Conservation (phyloP, 2,888 invertebrate species). For the Hemicrepidius hirtus region DNA sequence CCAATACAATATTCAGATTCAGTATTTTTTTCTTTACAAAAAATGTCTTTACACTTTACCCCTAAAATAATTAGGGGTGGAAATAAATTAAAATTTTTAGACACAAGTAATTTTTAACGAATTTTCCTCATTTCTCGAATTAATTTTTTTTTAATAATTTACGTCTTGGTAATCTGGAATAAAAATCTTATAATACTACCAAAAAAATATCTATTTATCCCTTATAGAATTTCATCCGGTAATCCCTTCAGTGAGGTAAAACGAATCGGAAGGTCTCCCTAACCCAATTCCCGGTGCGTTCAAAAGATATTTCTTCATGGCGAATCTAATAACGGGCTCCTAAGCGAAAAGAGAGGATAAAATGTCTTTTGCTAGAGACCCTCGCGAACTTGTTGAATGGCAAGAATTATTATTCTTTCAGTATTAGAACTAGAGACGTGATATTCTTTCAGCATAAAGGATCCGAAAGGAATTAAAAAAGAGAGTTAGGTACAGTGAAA, state of each 20-base stretch:
- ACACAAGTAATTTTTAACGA: no score
- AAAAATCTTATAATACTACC: no score
- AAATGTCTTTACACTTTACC: no score
- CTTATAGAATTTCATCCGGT: constrained; percentile 53
- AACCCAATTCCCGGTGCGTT: constrained; percentile 57
- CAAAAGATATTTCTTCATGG: constrained; percentile 56
- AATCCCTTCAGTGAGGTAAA: constrained; percentile 56
- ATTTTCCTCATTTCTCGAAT: no score
- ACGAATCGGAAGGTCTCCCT: constrained; percentile 41
- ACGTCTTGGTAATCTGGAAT: no score
- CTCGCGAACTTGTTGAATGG: constrained; percentile 57
- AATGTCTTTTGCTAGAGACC: constrained; percentile 55
- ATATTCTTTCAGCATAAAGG: constrained; percentile 3
- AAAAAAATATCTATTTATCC: constrained; percentile 50
- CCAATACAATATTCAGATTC: no score
- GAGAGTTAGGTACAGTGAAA: no score
- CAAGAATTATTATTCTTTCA: constrained; percentile 42
- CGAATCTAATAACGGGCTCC: constrained; percentile 56
- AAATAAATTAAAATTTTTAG: no score
- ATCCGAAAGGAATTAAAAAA: background rate
- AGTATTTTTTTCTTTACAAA: no score
- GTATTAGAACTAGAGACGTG: constrained; percentile 9
- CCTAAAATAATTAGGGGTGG: no score
- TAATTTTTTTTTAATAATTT: no score
- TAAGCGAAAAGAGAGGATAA: constrained; percentile 55